A percentile compares a stretch with the other conserved stretches of the same genome.
Evolutionary conservation across 1,140 invertebrate genomes (phyloP).

Genomic region (Danaus plexippus): DNA sequence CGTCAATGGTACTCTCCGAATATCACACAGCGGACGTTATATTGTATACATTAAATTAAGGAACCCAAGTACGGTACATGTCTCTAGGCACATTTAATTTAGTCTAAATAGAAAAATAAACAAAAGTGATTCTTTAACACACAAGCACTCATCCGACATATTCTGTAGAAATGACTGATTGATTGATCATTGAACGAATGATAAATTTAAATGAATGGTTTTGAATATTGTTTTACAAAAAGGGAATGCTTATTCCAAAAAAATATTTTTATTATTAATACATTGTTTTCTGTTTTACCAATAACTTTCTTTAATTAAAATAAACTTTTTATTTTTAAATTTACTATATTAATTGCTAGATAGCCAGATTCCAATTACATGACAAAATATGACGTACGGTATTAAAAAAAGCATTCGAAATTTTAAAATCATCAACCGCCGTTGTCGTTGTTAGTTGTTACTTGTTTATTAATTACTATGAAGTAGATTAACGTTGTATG

Average conservation of each 20-base stretch:
- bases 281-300: too few species aligned
- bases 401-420: slow-evolving; percentile 1
- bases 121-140: slow-evolving; percentile 38
- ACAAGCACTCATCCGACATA: slow-evolving; percentile 52
- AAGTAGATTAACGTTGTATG: too few species aligned
- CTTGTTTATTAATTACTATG: too few species aligned
- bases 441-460: not conserved
- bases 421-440: slow-evolving; percentile 9
- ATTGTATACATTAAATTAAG: slow-evolving; percentile 23
- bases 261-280: too few species aligned
- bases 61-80: slow-evolving; percentile 29
- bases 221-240: too few species aligned
- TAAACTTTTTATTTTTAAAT: too few species aligned
- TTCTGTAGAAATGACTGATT: slow-evolving; percentile 46
- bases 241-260: too few species aligned
- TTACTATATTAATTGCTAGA: too few species aligned
- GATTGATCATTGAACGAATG: slow-evolving; percentile 18
- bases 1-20: slow-evolving; percentile 32
- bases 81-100: slow-evolving; percentile 35
- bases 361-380: too few species aligned
- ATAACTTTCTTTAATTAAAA: too few species aligned
- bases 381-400: not conserved
- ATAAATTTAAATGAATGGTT: not conserved
- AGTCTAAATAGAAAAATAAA: slow-evolving; percentile 52
- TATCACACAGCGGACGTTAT: slow-evolving; percentile 19